Evolutionary conservation across 2,797 vertebrate species (phyloP).

Genomic region (Cyclura pinguis): DNA sequence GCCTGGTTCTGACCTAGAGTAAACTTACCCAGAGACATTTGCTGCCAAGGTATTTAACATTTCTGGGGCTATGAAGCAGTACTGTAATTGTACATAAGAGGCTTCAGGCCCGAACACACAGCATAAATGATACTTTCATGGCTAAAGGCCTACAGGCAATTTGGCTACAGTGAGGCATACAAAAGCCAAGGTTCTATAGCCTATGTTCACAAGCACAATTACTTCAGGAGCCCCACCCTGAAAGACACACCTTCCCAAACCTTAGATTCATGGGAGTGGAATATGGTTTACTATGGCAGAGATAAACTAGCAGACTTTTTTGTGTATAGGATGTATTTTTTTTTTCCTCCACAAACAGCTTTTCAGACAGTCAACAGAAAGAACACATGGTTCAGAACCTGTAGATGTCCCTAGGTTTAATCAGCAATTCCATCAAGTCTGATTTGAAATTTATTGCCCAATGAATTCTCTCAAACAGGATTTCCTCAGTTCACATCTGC

Average conservation of each 20-base stretch:
- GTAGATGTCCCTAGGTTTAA: background rate
- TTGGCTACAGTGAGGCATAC: conserved; percentile 30
- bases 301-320: background rate
- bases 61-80: background rate
- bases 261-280: background rate
- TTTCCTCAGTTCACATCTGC: background rate
- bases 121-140: conserved; percentile 32
- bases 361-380: background rate
- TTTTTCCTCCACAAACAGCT: background rate
- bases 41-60: conserved; percentile 22
- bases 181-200: conserved; percentile 33
- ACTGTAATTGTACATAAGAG: conserved; percentile 23
- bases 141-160: conserved; percentile 19
- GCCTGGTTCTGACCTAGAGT: background rate
- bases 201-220: conserved; percentile 25
- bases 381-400: background rate
- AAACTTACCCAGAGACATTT: fast-evolving
- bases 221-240: conserved; percentile 30
- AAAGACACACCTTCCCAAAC: conserved; percentile 8
- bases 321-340: no score
- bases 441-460: background rate
- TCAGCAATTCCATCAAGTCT: fast-evolving
- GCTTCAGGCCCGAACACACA: background rate
- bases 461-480: fast-evolving
- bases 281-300: background rate